Base-by-base conservation (phyloP, 2,113 vertebrate species). In the Girardinichthys multiradiatus region DNA sequence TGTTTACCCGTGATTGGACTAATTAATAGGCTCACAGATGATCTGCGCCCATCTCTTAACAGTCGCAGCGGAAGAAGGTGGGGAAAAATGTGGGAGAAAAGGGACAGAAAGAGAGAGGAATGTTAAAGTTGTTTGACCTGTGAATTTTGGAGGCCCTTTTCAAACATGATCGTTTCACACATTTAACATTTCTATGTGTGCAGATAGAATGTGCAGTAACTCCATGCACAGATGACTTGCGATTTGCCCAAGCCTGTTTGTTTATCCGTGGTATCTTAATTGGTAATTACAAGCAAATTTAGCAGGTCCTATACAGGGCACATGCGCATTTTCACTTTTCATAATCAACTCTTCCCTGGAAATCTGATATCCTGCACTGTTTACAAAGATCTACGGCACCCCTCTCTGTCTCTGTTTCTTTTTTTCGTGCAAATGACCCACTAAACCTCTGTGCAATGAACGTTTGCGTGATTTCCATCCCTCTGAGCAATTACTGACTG, bases 1-100 rank as follows among this genome's bases (percentile, higher is more conserved):
- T 90, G 90, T 86, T 91, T 87, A 87, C 87, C 85, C 77, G 84
- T 87, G 90, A 91, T 90, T 90, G 88, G 87, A 84, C 92, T 92
- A 92, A 92, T 92, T 90, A 87, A 92, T 87, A 87, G 83, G 81
- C 84, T 89, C 86, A 77, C 76, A 76, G 80, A 90, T 90, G 89
- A 91, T 89, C 85, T 80, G 28, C 15, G 64, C 71, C 90, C 76
- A 76, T 77, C 81, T 81, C 35, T n/a, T 77, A 37, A 68, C 79
- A 81, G 85, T 77, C 79, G 74, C 77, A 54, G 84, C 15, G 54
- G 81, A 71, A 76, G 77, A 80, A 42, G 63, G 72, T 59, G 51
- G 72, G 24, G 4, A 24, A n/a, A 8, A 30, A 13, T 3, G n/a
- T 67, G 21, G 27, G 29, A 21, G 29, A 45, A 19, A 8, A 30